Percentiles rank a stretch among this genome's conserved stretches.
These are phyloP conservation scores for Stegostoma tigrinum DNA, from an alignment of 2,113 vertebrate species.

Conservation along the genomic window DNA sequence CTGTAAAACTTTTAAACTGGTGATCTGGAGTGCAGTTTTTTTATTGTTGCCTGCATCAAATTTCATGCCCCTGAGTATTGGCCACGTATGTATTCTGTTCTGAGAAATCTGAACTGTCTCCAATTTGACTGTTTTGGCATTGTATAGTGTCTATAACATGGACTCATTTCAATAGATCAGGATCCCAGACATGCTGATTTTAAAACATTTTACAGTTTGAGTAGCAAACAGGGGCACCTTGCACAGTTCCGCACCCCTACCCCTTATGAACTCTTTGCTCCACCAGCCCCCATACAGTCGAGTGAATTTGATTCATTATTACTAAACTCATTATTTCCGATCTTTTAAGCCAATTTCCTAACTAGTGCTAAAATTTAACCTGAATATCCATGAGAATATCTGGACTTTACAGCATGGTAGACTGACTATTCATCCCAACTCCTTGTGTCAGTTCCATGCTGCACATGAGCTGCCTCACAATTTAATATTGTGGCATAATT, in stretches of 20 bases:
- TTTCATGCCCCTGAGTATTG: background rate
- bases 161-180: background rate
- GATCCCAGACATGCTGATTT: background rate
- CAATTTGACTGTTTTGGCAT: background rate
- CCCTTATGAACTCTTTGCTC: background rate
- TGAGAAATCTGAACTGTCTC: background rate
- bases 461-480: background rate
- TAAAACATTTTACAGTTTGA: background rate
- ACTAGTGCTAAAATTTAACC: background rate
- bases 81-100: background rate
- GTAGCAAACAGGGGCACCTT: background rate
- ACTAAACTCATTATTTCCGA: background rate
- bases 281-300: background rate
- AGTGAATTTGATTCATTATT: background rate
- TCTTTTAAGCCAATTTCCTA: background rate
- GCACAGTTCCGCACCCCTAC: background rate
- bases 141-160: background rate
- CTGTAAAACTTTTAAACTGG: too few relatives aligned
- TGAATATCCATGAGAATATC: background rate
- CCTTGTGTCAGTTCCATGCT: background rate
- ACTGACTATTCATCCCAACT: background rate
- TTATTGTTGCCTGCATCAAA: background rate
- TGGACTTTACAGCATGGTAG: background rate
- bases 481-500: background rate
- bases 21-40: background rate